Evolutionary conservation across 2,797 vertebrate genomes (phyloP), one percentile per base, ranked within the genome.

Genomic region (Gobio occitaniae): DNA sequence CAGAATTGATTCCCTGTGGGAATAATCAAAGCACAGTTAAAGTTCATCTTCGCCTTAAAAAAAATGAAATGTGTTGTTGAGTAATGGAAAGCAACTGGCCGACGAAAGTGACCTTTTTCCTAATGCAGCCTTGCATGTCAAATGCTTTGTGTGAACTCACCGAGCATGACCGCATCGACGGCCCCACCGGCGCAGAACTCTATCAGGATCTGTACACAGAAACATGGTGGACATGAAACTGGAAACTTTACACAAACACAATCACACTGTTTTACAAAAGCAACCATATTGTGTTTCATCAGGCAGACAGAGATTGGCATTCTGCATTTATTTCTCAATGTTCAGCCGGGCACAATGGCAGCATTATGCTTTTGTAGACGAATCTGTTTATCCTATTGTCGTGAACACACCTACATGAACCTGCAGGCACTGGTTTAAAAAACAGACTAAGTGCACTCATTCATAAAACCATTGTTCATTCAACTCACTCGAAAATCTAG

Each of bases 131-230:
- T 78, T n/a, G 36, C 36, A 69, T 44, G 66, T 32, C 4, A 56
- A 78, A 69, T 19, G 38, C 47, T 76, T 61, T 56, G 32, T 44
- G 65, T 44, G 65, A 89, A 96, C 95, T 97, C 96, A 98, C 98
- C 98, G 50, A 99, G 94, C 98, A 99, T 99, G 86, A 99, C 96
- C n/a, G 97, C 98, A 92, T 99, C 98, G 90, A 99, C 97, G 65
- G 98, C 98, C 91, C 98, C 98, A 86, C 98, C 98, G 71, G 95
- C 98, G 93, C 98, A 99, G 92, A 99, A 99, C 94, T 99, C 98
- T 38, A 99, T 99, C 89, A 99, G 96, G 90, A 99, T 99, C 98
- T 99, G 94, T 50, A 89, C 70, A 79, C 10, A n/a, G 79, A 87
- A 69, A 32, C 66, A 63, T 9, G 3, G 3, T 2, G 19, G 52